Base-by-base conservation (phyloP, 2,797 vertebrate genomes). In the Anas flavirostris region DNA sequence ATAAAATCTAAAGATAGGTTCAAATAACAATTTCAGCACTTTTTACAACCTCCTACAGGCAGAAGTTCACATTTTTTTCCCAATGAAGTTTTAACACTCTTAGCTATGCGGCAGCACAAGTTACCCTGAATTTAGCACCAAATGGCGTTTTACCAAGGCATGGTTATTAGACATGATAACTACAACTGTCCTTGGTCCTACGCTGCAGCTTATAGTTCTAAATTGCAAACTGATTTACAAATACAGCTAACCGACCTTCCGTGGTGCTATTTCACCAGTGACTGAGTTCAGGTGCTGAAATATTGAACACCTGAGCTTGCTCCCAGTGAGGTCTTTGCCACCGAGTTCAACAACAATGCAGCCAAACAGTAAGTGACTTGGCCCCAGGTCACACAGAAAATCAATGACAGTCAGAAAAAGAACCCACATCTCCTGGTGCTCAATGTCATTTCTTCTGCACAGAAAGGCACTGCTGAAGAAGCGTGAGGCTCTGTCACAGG, bases 41-140 rank as follows among this genome's bases (percentile, higher is more conserved):
- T 95, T 89, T 94, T 93, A 91, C 48, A 88, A 84, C 86, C 72
- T 73, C 79, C 77, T 90, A 86, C 77, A 88, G 83, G 80, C 50
- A 91, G 22, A 76, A 88, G 53, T 52, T 66, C 2, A n/a, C 44
- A 53, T 37, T 46, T 25, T 4, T 1, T 3, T 29, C 35, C 22
- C 35, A 39, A 3, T 58, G 62, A 85, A 82, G 33, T 72, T 90
- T 90, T 74, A 87, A 80, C 44, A 22, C 53, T 68, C 44, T 77
- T 60, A 85, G 75, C 75, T 70, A 67, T 11, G 68, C 31, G 80
- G 48, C n/a, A 78, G 31, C 33, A 37, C 41, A 68, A 59, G 19
- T 23, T 78, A 58, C 43, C 35, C 14, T 33, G 33, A 80, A 85
- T 77, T 77, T 60, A 80, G 82, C 11, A 74, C 2, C 25, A 56